phyloP scores from a whole-genome alignment of 1,140 invertebrate species.

The honey bee (Apis mellifera) region DNA sequence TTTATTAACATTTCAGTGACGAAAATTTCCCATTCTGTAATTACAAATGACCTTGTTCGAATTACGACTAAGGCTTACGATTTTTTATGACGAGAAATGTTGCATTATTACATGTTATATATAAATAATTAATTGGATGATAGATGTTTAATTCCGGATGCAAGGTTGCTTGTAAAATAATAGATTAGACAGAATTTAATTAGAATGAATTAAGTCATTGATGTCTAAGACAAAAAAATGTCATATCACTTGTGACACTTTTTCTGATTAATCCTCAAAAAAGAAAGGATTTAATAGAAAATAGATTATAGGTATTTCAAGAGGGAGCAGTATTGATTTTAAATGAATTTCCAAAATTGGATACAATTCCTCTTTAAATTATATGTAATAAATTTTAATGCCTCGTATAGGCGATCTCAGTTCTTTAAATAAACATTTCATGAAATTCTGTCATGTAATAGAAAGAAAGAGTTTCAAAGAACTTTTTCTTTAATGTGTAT shows the following conservation, averaged over 20 bases:
- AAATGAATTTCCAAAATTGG: slow-evolving; percentile 37
- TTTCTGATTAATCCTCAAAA: slow-evolving; percentile 32
- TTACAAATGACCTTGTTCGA: slow-evolving; percentile 73
- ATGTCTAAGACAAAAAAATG: slow-evolving; percentile 37
- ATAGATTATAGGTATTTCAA: slow-evolving; percentile 13
- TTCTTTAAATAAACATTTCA: slow-evolving; percentile 40
- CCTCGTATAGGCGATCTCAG: slow-evolving; percentile 31
- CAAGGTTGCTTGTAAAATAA: slow-evolving; percentile 74
- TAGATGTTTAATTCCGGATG: slow-evolving; percentile 73
- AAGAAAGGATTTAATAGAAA: slow-evolving; percentile 18
- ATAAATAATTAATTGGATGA: slow-evolving; percentile 69
- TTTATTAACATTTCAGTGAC: slow-evolving; percentile 63
- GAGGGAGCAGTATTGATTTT: slow-evolving; percentile 34
- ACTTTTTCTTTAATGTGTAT: slow-evolving; percentile 49
- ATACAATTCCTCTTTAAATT: slow-evolving; percentile 37
- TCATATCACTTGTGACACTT: slow-evolving; percentile 50
- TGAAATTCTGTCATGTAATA: slow-evolving; percentile 37
- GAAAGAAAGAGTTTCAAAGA: slow-evolving; percentile 37
- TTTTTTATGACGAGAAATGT: slow-evolving; percentile 74
- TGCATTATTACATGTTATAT: slow-evolving; percentile 71
- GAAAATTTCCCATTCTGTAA: slow-evolving; percentile 67
- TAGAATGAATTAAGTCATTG: slow-evolving; percentile 45
- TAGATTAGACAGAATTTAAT: slow-evolving; percentile 58
- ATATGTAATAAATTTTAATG: slow-evolving; percentile 38
- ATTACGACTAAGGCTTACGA: slow-evolving; percentile 72